phyloP scores from a whole-genome alignment of 2,888 invertebrate species.

The Chirona hameri region DNA sequence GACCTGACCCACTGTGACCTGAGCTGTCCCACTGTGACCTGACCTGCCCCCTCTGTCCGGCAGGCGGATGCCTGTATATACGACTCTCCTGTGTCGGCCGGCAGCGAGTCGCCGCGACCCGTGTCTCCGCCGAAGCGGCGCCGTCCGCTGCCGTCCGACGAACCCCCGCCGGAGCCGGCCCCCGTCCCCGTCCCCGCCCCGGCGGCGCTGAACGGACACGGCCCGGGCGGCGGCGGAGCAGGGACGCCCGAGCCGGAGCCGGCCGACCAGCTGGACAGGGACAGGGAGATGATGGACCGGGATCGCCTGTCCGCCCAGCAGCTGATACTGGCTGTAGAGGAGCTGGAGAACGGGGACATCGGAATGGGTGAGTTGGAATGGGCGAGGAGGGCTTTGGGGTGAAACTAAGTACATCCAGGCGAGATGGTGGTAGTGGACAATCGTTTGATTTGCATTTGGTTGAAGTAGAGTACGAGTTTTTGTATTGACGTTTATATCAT shows the following conservation, averaged over 20 bases:
- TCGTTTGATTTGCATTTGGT: too few species aligned
- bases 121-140: conserved; percentile 10
- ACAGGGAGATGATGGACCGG: background rate
- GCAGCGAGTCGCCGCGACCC: conserved; percentile 9
- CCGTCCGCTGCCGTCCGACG: background rate
- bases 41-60: background rate
- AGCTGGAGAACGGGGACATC: background rate
- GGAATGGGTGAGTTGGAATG: conserved; percentile 8
- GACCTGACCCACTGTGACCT: background rate
- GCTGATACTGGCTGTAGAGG: background rate
- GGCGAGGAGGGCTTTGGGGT: too few species aligned
- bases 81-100: conserved; percentile 22
- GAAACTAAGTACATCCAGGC: too few species aligned
- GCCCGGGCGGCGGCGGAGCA: too few species aligned
- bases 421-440: too few species aligned
- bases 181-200: background rate
- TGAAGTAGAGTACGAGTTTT: too few species aligned
- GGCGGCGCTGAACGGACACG: background rate
- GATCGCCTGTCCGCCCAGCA: background rate
- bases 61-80: conserved; percentile 12
- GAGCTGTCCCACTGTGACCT: background rate
- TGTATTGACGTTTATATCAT: too few species aligned
- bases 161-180: background rate
- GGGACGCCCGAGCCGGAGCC: background rate
- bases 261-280: background rate